Base-by-base conservation (phyloP, 2,113 vertebrate species). In the Climacteris rufus region DNA sequence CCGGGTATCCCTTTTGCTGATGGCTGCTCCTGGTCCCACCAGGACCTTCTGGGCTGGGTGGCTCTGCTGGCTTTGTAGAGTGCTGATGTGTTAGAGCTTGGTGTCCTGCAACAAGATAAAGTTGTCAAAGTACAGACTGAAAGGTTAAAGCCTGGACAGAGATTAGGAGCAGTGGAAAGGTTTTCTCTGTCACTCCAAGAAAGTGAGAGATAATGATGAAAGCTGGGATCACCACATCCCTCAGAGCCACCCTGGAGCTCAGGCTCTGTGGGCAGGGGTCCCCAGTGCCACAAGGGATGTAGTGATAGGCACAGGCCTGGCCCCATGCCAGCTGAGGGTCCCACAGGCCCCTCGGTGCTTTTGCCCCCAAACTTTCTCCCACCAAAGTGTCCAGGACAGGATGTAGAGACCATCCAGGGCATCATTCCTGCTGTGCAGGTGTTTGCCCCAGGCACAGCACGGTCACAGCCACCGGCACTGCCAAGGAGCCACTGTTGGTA, bases 211-310 rank as follows among this genome's bases (percentile, higher is more conserved):
- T 12, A 19, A 22, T 10, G 10, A 59, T 21, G 28, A 35, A 88
- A 85, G n/a, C 11, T 2, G 2, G 13, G 53, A 24, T 79, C 2
- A 9, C 10, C 14, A 13, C n/a, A 2, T 3, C 27, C 33, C 45
- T 54, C 1, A 4, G 57, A 87, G 44, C 16, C 2, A 7, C 5
- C 30, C 27, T 0, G 0, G 68, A n/a, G 21, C 44, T 22, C 76
- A 42, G 33, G n/a, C 7, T 83, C 6, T n/a, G 40, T 2, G 15
- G 54, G n/a, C 7, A 9, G 45, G 57, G 19, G 6, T 6, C 45
- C 40, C 21, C 2, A 1, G n/a, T 53, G 59, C 39, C 3, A 1
- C 25, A 8, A 60, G 33, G 40, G 63, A 0, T 24, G 24, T 3
- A 3, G 31, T 4, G 9, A 61, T 7, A 13, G 11, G 40, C 11